These are phyloP conservation scores for Euphydryas editha DNA, from an alignment of 2,888 invertebrate species.

Conservation along the genomic window DNA sequence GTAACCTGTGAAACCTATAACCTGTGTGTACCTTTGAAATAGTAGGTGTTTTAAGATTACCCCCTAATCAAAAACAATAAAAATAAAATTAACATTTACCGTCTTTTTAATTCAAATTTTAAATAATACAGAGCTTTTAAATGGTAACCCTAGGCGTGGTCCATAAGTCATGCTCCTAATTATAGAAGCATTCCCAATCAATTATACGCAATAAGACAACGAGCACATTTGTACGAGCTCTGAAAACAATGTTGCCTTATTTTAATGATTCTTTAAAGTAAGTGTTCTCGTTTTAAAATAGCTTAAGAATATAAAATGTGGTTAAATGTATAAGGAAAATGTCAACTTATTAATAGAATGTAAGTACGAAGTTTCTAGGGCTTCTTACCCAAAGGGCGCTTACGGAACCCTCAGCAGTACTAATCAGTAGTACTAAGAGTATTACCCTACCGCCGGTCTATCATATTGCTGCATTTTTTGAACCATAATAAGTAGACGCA, in stretches of 20 bases:
- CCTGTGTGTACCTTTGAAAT: too few species aligned
- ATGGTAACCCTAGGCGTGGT: constrained; percentile 6
- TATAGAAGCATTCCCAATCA: constrained; percentile 84
- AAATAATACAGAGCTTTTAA: neutral
- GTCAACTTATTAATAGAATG: neutral
- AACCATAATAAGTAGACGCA: too few species aligned
- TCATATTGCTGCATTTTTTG: too few species aligned
- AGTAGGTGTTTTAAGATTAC: too few species aligned
- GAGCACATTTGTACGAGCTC: constrained; percentile 55
- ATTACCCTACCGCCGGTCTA: too few species aligned
- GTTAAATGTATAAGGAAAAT: neutral
- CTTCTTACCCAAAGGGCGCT: too few species aligned
- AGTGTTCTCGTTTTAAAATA: neutral
- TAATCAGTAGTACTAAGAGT: too few species aligned
- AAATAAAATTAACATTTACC: too few species aligned
- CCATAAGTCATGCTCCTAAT: constrained; percentile 79
- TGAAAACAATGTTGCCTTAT: constrained; percentile 21
- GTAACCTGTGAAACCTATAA: too few species aligned
- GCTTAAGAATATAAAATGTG: neutral
- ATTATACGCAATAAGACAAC: constrained; percentile 74
- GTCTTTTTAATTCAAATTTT: too few species aligned
- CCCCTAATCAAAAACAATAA: too few species aligned
- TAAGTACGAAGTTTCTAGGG: neutral
- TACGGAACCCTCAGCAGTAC: too few species aligned
- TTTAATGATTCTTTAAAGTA: neutral